Base-by-base conservation (phyloP, 2,797 vertebrate genomes). In the Monodelphis domestica region DNA sequence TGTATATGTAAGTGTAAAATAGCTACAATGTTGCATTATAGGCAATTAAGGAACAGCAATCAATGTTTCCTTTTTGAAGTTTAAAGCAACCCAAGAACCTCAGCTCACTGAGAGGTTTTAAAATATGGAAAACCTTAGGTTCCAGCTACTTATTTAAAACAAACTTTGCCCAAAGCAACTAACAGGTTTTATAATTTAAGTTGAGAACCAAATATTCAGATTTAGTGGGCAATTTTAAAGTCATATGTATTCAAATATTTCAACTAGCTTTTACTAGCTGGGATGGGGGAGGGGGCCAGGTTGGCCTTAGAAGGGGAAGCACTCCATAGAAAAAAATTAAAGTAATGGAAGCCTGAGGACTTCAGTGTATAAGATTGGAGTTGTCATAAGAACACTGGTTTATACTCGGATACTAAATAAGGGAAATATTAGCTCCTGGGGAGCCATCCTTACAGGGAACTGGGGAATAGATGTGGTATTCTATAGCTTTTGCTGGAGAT, bases 1-100 rank as follows among this genome's bases (percentile, higher is more conserved):
- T 92, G 5, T 17, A 29, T 87, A 89, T 84, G 91, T 94, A 92
- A 51, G 94, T 94, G 54, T 21, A 91, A 53, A n/a, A 4, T 93
- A 70, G 29, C 50, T n/a, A 95, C 52, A 95, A 54, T 94, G 29
- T 50, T 90, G 3, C 93, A 29, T 54, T 89, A 4, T n/a, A 93
- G 10, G 54, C 53, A 88, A 33, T 52, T 88, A 91, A 94, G 92
- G 45, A 91, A 89, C 0, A n/a, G 12, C 24, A 53, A 15, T 88
- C 17, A 88, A 0, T 57, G 9, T 90, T 93, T 55, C 93, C 89
- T 45, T 21, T 91, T 3, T 91, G 54, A 95, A 94, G 54, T 91
- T 26, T 1, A 29, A 50, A 90, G 33, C 93, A 28, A 26, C 14
- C 91, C 21, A 87, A 56, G 87, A 89, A 89, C 91, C 89, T 88